phyloP scores from a whole-genome alignment of 2,888 invertebrate genomes.

The Heliothis peltigera region DNA sequence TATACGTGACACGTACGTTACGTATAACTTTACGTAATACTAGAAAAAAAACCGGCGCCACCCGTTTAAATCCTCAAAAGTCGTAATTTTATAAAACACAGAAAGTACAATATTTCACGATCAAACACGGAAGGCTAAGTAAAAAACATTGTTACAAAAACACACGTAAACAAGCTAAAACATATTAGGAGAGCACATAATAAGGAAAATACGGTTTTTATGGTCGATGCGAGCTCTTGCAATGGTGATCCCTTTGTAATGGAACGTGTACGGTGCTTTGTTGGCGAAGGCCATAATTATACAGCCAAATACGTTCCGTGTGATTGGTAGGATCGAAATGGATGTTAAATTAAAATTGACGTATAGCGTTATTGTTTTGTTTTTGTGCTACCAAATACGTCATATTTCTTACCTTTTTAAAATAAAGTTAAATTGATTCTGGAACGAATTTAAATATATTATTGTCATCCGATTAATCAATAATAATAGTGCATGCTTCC shows the following conservation, averaged over 20 bases:
- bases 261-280: slow-evolving; percentile 69
- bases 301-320: slow-evolving; percentile 35
- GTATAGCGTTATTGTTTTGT: slow-evolving; percentile 37
- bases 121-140: slow-evolving; percentile 63
- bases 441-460: background rate
- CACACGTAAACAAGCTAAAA: slow-evolving; percentile 73
- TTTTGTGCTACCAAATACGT: slow-evolving; percentile 8
- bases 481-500: slow-evolving; percentile 14
- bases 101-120: slow-evolving; percentile 51
- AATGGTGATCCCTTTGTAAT: slow-evolving; percentile 80
- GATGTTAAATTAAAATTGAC: slow-evolving; percentile 35
- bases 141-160: slow-evolving; percentile 73
- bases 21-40: background rate
- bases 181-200: slow-evolving; percentile 74
- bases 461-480: slow-evolving; percentile 15
- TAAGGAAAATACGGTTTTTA: slow-evolving; percentile 79
- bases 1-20: no score
- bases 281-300: slow-evolving; percentile 46
- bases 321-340: slow-evolving; percentile 35
- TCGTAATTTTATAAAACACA: slow-evolving; percentile 30
- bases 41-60: background rate
- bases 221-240: slow-evolving; percentile 68
- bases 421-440: slow-evolving; percentile 9
- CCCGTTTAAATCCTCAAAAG: slow-evolving; percentile 11
- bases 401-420: slow-evolving; percentile 9